A percentile compares a stretch with the other conserved stretches of the same genome.
phyloP scores from a whole-genome alignment of 2,888 invertebrate genomes.

The Macrophya alboannulata region DNA sequence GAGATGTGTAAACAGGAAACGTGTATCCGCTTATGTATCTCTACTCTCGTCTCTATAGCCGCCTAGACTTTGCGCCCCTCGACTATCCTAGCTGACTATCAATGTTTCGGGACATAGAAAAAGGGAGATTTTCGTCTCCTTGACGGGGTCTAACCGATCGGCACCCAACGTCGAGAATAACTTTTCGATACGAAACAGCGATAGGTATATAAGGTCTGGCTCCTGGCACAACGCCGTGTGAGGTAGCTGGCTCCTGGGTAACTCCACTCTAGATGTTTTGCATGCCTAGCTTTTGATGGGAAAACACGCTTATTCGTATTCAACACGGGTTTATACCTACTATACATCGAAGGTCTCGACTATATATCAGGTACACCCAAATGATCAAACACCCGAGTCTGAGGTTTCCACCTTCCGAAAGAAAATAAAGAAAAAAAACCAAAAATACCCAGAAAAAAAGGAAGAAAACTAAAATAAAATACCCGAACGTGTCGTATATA shows the following conservation, averaged over 20 bases:
- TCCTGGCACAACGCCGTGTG: too few species aligned
- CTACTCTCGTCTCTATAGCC: not conserved
- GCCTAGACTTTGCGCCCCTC: not conserved
- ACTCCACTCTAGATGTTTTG: slow-evolving; percentile 8
- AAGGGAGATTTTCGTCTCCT: not conserved
- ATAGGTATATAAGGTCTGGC: too few species aligned
- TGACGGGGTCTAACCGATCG: slow-evolving; percentile 10
- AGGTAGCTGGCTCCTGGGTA: not conserved
- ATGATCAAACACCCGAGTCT: not conserved
- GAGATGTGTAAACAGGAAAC: slow-evolving; percentile 12
- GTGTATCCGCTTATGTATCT: not conserved
- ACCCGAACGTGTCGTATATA: too few species aligned
- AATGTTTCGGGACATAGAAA: slow-evolving; percentile 12
- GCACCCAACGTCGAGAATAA: not conserved
- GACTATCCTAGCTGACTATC: slow-evolving; percentile 2
- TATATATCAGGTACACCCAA: not conserved
- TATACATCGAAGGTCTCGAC: not conserved
- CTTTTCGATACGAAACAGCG: not conserved
- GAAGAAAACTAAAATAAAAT: too few species aligned
- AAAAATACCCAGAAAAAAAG: too few species aligned
- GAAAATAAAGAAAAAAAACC: too few species aligned
- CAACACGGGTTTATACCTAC: not conserved
- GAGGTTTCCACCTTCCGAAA: not conserved
- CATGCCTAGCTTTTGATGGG: slow-evolving; percentile 12
- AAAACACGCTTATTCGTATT: slow-evolving; percentile 38